Percentiles rank a stretch among this genome's conserved stretches.
phyloP scores from a whole-genome alignment of 2,113 vertebrate genomes.

The Vidua macroura region DNA sequence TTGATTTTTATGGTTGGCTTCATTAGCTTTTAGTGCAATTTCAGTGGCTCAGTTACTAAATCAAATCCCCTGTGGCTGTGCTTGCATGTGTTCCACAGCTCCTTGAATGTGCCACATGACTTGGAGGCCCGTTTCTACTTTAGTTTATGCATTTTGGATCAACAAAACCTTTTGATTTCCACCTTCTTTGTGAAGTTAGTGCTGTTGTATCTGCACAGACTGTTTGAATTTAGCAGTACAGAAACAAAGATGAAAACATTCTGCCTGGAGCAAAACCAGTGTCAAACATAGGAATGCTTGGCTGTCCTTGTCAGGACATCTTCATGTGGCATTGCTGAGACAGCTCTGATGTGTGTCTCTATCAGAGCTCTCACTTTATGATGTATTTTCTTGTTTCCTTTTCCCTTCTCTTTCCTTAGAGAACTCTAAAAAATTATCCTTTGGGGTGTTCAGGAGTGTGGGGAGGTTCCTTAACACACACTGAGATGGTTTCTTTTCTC shows the following conservation, averaged over 20 bases:
- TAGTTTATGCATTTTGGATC: slow-evolving; percentile 16
- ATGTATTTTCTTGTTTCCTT: background rate
- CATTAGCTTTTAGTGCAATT: slow-evolving; percentile 38
- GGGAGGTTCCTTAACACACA: background rate
- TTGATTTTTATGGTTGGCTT: slow-evolving; percentile 47
- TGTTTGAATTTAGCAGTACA: slow-evolving; percentile 46
- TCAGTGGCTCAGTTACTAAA: slow-evolving; percentile 41
- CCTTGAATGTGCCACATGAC: background rate
- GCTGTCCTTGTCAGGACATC: slow-evolving; percentile 6
- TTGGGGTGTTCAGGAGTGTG: background rate
- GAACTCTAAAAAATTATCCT: background rate
- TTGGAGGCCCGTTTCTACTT: background rate
- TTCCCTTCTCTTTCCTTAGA: background rate
- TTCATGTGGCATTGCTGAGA: background rate
- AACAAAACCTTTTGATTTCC: slow-evolving; percentile 13
- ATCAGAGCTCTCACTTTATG: background rate
- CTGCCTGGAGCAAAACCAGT: slow-evolving; percentile 14
- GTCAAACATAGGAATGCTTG: background rate
- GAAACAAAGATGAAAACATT: slow-evolving; percentile 29
- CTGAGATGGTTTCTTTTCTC: background rate
- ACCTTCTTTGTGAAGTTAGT: slow-evolving; percentile 34
- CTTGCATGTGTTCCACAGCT: slow-evolving; percentile 25
- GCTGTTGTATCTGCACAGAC: background rate
- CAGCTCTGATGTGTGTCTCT: background rate
- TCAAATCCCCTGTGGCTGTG: slow-evolving; percentile 27